Evolutionary conservation across 2,888 invertebrate genomes (phyloP).

Genomic region (Psococerastis gibbosa): DNA sequence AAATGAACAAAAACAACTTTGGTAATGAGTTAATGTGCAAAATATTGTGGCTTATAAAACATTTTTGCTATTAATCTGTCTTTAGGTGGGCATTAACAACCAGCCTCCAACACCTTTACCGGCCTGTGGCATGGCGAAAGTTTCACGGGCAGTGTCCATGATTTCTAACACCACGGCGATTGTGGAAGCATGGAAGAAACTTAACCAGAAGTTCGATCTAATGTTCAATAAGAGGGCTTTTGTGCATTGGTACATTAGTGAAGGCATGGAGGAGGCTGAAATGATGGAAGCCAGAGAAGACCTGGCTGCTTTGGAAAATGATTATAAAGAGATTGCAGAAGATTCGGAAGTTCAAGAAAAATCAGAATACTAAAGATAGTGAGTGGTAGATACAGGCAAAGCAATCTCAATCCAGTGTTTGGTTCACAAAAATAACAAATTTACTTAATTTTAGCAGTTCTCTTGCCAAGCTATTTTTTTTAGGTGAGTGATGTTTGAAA

Average conservation of each 20-base stretch:
- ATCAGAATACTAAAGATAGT: background rate
- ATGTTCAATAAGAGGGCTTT: slow-evolving; percentile 41
- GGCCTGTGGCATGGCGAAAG: slow-evolving; percentile 29
- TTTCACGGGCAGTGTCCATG: slow-evolving; percentile 44
- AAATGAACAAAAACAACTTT: no score
- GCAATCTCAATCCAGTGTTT: no score
- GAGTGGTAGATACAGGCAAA: no score
- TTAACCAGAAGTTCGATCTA: slow-evolving; percentile 38
- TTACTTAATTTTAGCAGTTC: no score
- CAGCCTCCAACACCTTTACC: slow-evolving; percentile 51
- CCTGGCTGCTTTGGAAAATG: slow-evolving; percentile 26
- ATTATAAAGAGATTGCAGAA: slow-evolving; percentile 23
- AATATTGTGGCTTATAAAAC: no score
- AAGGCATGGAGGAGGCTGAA: slow-evolving; percentile 34
- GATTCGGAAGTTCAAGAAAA: background rate
- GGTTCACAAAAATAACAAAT: no score
- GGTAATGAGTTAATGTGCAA: no score
- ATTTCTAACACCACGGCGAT: slow-evolving; percentile 57
- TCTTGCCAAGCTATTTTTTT: no score
- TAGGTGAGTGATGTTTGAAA: no score
- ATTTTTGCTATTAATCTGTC: no score
- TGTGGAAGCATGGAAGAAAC: slow-evolving; percentile 37
- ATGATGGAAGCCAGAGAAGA: slow-evolving; percentile 27
- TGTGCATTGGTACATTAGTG: slow-evolving; percentile 43
- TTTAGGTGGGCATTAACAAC: slow-evolving; percentile 49